These are phyloP conservation scores for Trematomus bernacchii DNA, from an alignment of 2,797 vertebrate genomes.

Conservation along the genomic window DNA sequence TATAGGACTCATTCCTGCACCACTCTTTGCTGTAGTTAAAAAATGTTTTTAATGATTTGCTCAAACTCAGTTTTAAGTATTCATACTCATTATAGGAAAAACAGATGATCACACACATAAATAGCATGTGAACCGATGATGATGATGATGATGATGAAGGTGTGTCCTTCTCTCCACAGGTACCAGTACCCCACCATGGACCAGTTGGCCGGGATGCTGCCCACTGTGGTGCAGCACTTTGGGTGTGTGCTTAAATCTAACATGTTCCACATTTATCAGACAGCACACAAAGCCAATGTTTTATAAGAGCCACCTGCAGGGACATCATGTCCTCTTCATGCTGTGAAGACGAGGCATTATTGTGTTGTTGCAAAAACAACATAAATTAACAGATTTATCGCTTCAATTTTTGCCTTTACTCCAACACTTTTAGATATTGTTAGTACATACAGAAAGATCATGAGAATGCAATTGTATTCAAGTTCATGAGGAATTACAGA, in stretches of 20 bases:
- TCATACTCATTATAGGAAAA: background rate
- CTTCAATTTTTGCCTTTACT: background rate
- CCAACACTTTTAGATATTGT: background rate
- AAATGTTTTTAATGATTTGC: no score
- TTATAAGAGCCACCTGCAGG: background rate
- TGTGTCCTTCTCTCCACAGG: constrained; percentile 74
- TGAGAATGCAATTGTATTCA: background rate
- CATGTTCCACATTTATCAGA: background rate
- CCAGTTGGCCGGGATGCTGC: constrained; percentile 95
- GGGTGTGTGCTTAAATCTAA: constrained; percentile 82
- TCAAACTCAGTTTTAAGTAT: background rate
- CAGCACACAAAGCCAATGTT: background rate
- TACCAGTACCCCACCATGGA: constrained; percentile 99
- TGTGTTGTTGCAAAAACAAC: background rate
- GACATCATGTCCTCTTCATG: background rate
- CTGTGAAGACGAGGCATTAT: background rate
- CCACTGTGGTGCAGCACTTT: constrained; percentile 96
- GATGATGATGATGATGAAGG: no score
- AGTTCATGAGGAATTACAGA: background rate
- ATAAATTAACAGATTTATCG: background rate
- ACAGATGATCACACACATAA: background rate
- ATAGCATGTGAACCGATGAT: background rate
- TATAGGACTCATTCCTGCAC: no score
- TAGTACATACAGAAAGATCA: background rate
- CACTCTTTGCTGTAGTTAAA: no score